These are phyloP conservation scores for Empis livida DNA, from an alignment of 2,888 invertebrate genomes.

Conservation along the genomic window DNA sequence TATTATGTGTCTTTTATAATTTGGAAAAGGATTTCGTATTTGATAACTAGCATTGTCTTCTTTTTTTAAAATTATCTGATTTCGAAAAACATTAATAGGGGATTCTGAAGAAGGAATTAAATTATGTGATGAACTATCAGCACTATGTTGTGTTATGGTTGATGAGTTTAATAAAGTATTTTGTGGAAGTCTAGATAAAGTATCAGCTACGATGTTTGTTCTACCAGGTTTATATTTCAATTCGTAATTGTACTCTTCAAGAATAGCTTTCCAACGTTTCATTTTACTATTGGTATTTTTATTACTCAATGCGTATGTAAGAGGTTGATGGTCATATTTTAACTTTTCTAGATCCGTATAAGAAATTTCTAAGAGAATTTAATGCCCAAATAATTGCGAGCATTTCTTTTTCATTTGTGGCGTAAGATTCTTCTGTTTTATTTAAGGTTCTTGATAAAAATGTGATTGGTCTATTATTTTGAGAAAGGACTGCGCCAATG, in stretches of 20 bases:
- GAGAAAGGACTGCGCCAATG: constrained; percentile 1
- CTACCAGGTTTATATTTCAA: constrained; percentile 6
- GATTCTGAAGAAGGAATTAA: constrained; percentile 7
- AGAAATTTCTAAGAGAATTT: constrained; percentile 3
- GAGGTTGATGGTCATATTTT: constrained; percentile 9
- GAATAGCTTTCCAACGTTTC: constrained; percentile 6
- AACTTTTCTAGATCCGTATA: constrained; percentile 6
- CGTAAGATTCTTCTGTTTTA: too few relatives aligned
- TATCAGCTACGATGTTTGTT: constrained; percentile 8
- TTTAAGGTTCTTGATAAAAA: constrained; percentile 4
- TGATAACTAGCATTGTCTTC: neutral
- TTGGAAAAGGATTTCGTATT: neutral
- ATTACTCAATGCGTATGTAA: constrained; percentile 5
- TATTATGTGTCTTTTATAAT: neutral
- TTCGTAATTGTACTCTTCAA: constrained; percentile 8
- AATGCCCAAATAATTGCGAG: constrained; percentile 4
- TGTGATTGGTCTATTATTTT: constrained; percentile 1
- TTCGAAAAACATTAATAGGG: neutral
- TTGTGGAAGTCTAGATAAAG: constrained; percentile 3
- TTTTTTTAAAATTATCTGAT: neutral
- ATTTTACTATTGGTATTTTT: constrained; percentile 6
- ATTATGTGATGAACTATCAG: constrained; percentile 8
- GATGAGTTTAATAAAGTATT: constrained; percentile 4
- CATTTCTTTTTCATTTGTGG: too few relatives aligned
- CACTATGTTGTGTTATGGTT: constrained; percentile 7